Conservation (phyloP, 2,888 invertebrate genomes). For the Aporophyla nigra region DNA sequence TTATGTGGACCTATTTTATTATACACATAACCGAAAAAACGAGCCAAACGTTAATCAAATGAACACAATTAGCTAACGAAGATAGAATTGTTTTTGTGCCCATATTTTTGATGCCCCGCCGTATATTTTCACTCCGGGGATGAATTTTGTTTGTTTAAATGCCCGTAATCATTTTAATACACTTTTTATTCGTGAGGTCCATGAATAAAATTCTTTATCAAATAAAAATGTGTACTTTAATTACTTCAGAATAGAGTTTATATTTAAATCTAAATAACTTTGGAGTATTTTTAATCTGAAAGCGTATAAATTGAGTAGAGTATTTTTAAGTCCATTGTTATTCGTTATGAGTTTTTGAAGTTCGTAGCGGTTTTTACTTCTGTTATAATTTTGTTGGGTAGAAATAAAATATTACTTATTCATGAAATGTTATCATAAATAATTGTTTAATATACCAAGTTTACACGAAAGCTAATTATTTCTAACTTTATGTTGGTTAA, state of each 20-base stretch:
- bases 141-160: conserved; percentile 59
- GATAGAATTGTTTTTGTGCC: conserved; percentile 58
- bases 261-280: conserved; percentile 41
- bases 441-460: not conserved
- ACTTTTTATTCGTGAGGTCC: conserved; percentile 44
- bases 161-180: conserved; percentile 53
- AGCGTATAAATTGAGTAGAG: conserved; percentile 36
- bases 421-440: not conserved
- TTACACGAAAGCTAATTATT: not conserved
- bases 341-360: conserved; percentile 41
- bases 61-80: conserved; percentile 66
- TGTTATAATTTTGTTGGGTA: conserved; percentile 5
- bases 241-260: conserved; percentile 42
- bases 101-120: conserved; percentile 56
- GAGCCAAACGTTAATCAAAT: conserved; percentile 52
- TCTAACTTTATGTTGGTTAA: not conserved
- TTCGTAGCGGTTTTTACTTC: conserved; percentile 24
- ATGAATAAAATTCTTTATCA: conserved; percentile 35
- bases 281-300: conserved; percentile 45
- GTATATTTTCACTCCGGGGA: conserved; percentile 51
- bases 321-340: conserved; percentile 50
- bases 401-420: conserved; percentile 15
- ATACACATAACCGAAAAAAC: conserved; percentile 31
- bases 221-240: conserved; percentile 50
- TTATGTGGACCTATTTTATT: conserved; percentile 18